Percentiles rank a stretch among this genome's conserved stretches.
Conservation (phyloP, 2,113 vertebrate genomes). For the Phylloscopus trochilus region DNA sequence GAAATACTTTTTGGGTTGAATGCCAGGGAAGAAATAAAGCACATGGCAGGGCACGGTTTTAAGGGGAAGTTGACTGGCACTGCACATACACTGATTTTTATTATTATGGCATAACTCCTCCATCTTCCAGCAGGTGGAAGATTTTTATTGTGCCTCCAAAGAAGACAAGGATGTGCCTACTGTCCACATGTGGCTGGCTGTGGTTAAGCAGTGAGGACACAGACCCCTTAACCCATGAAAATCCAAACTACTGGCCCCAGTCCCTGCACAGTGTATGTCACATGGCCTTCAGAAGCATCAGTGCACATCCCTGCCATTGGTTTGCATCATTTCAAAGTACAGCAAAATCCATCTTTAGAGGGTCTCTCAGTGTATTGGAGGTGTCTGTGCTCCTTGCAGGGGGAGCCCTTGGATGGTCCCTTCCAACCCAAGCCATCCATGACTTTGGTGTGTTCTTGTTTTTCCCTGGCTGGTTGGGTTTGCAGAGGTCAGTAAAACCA, state of each 20-base stretch:
- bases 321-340: accelerated
- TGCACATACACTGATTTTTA: not conserved
- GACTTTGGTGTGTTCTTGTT: not conserved
- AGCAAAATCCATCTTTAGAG: not conserved
- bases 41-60: not conserved
- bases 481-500: not conserved
- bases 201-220: not conserved
- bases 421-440: not conserved
- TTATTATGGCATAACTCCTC: not conserved
- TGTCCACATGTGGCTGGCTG: accelerated
- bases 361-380: not conserved
- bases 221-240: not conserved
- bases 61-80: not conserved
- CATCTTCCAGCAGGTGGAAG: not conserved
- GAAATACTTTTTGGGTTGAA: not conserved
- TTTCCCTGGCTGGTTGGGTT: accelerated
- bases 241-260: not conserved
- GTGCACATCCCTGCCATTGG: not conserved
- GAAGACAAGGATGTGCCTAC: not conserved
- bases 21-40: not conserved
- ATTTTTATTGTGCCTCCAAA: not conserved
- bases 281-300: not conserved
- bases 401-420: no score
- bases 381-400: no score
- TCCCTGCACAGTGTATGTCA: accelerated